Evolutionary conservation across 2,888 invertebrate species (phyloP), one percentile per base, ranked within the genome.

Genomic region (Elysia crispata): DNA sequence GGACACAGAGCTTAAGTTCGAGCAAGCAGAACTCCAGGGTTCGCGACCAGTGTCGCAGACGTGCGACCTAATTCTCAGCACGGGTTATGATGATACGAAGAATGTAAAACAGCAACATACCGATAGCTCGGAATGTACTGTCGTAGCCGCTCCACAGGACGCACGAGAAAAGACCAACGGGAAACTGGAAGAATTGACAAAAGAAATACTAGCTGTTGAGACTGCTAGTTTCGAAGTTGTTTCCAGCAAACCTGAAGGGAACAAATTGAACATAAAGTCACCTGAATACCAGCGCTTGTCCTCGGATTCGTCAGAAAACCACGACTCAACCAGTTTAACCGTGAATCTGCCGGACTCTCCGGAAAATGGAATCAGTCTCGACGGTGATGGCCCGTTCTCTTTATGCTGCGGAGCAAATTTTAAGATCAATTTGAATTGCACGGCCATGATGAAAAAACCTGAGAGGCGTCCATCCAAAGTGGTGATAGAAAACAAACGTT

Each of bases 51-150:
- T 41, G 41, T 41, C 41, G 3, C 41, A 41, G 41, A 73, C 79
- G 0, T 79, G 79, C 57, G 79, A 79, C 30, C 50, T 79, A 0
- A 69, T 79, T 49, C 60, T 79, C 11, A 79, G 79, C 75, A 79
- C 79, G 0, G 75, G 79, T 1, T 79, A 79, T 33, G 79, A 79
- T 15, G 74, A 79, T 1, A n/a, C 23, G 13, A 79, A 66, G 11
- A 69, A 54, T 25, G 28, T 31, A 0, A 66, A 67, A 18, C 23
- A 3, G 20, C 5, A 8, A 28, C 60, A n/a, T 1, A 31, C 0
- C 23, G 79, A 23, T 1, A 41, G 13, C 8, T 70, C 28, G 23
- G n/a, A n/a, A 3, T 1, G 20, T 1, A 8, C 25, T 0, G 62
- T 23, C 0, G 31, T 3, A 11, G 41, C 41, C n/a, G 28, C 1